Evolutionary conservation across 2,797 vertebrate species (phyloP).

Genomic region (Distichodus sexfasciatus): DNA sequence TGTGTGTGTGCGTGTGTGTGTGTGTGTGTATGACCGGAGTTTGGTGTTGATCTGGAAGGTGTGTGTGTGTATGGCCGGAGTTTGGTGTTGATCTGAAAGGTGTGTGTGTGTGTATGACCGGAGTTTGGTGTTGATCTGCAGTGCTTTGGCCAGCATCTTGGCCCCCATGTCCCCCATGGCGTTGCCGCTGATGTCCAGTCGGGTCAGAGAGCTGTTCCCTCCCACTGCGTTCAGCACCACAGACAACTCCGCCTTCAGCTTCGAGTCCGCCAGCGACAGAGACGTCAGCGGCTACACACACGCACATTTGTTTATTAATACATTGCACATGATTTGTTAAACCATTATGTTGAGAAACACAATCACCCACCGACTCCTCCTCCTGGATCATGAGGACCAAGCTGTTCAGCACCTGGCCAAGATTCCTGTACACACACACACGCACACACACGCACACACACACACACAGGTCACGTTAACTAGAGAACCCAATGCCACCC

Average conservation of each 20-base stretch:
- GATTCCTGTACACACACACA: conserved; percentile 79
- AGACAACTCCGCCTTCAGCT: conserved; percentile 89
- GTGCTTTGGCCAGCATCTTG: conserved; percentile 94
- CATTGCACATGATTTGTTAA: not conserved
- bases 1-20: too few relatives aligned
- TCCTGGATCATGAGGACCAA: conserved; percentile 97
- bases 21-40: too few relatives aligned
- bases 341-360: not conserved
- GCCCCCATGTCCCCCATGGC: conserved; percentile 97
- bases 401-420: conserved; percentile 88
- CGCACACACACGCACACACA: conserved; percentile 18
- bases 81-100: not conserved
- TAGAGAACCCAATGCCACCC: too few relatives aligned
- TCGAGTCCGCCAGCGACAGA: conserved; percentile 91
- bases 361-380: conserved; percentile 90
- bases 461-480: not conserved
- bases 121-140: conserved; percentile 98
- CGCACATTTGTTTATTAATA: conserved; percentile 27
- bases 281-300: conserved; percentile 84
- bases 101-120: conserved; percentile 69
- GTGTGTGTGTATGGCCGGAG: not conserved
- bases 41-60: too few relatives aligned
- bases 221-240: conserved; percentile 93
- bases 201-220: conserved; percentile 90
- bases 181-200: conserved; percentile 95